Conservation (phyloP, 1,140 invertebrate species). For the Doryteuthis pealeii region DNA sequence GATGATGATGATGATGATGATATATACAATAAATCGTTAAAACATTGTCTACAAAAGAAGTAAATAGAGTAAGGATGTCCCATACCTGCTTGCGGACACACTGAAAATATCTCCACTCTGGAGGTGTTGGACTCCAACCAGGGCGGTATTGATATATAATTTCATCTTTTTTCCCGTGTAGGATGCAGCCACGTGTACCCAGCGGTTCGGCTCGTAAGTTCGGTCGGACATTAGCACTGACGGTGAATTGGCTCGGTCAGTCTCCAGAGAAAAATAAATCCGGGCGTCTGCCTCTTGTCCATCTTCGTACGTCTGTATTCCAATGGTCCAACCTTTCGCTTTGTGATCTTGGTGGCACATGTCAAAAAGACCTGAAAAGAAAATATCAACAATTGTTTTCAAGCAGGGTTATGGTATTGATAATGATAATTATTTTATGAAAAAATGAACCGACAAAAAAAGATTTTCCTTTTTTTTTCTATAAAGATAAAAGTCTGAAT, state of each 20-base stretch:
- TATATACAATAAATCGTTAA: too few relatives aligned
- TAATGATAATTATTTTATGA: too few relatives aligned
- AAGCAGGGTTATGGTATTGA: too few relatives aligned
- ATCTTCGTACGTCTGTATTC: conserved; percentile 23
- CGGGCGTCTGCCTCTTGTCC: conserved; percentile 15
- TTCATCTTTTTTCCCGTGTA: conserved; percentile 30
- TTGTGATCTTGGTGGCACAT: conserved; percentile 24
- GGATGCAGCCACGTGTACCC: conserved; percentile 31
- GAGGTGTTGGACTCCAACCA: conserved; percentile 24
- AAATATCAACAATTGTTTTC: too few relatives aligned
- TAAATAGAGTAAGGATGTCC: too few relatives aligned
- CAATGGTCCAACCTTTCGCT: conserved; percentile 23
- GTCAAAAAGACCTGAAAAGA: conserved; percentile 33
- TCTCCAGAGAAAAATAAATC: conserved; percentile 31
- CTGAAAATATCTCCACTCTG: conserved; percentile 34
- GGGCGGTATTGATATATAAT: conserved; percentile 32
- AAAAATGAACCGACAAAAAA: too few relatives aligned
- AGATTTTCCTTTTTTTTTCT: too few relatives aligned
- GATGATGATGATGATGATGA: too few relatives aligned
- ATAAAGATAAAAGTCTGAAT: too few relatives aligned
- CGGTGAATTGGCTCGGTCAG: conserved; percentile 21
- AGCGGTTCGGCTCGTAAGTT: conserved; percentile 26
- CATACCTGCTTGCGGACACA: conserved; percentile 4
- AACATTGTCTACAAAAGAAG: too few relatives aligned
- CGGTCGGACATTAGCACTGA: conserved; percentile 21